A percentile compares a stretch with the other conserved stretches of the same genome.
Evolutionary conservation across 37 sponge, comb jelly and placozoan genomes (phyloP).

Genomic region (Petrosia ficiformis): DNA sequence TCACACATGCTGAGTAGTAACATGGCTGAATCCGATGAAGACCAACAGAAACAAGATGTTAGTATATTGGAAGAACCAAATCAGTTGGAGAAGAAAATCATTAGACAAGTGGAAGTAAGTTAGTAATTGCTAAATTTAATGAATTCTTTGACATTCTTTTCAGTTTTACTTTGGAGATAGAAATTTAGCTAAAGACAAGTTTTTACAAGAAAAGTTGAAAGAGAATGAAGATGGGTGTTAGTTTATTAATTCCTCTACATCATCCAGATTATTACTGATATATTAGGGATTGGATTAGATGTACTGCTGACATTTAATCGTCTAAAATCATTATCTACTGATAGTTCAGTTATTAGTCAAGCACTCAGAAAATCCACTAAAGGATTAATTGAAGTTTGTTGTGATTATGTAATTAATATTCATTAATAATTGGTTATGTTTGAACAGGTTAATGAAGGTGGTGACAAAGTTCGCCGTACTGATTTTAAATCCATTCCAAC

Average conservation of each 20-base stretch:
- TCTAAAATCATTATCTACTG: slow-evolving; percentile 76
- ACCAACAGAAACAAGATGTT: neutral
- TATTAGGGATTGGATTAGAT: slow-evolving; percentile 63
- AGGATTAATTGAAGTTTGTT: slow-evolving; percentile 64
- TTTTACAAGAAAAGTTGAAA: slow-evolving; percentile 59
- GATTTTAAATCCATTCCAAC: slow-evolving; percentile 28
- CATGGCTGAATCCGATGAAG: neutral
- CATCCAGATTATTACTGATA: neutral
- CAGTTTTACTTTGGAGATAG: slow-evolving; percentile 93
- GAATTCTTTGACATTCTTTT: neutral
- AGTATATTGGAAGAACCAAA: neutral
- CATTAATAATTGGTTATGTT: neutral
- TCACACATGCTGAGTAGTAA: neutral
- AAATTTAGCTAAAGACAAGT: slow-evolving; percentile 82
- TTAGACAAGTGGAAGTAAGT: slow-evolving; percentile 74
- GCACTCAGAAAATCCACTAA: slow-evolving; percentile 61
- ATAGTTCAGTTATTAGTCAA: slow-evolving; percentile 42
- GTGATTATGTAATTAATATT: neutral
- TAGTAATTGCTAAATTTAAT: neutral
- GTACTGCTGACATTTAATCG: slow-evolving; percentile 80
- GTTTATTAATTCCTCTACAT: neutral
- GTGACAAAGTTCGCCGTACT: slow-evolving; percentile 32
- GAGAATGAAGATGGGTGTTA: slow-evolving; percentile 63
- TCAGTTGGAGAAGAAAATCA: slow-evolving; percentile 68
- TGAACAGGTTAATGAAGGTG: slow-evolving; percentile 54